A percentile compares a stretch with the other conserved stretches of the same genome.
Conservation (phyloP, 2,797 vertebrate species). For the Pitangus sulphuratus region DNA sequence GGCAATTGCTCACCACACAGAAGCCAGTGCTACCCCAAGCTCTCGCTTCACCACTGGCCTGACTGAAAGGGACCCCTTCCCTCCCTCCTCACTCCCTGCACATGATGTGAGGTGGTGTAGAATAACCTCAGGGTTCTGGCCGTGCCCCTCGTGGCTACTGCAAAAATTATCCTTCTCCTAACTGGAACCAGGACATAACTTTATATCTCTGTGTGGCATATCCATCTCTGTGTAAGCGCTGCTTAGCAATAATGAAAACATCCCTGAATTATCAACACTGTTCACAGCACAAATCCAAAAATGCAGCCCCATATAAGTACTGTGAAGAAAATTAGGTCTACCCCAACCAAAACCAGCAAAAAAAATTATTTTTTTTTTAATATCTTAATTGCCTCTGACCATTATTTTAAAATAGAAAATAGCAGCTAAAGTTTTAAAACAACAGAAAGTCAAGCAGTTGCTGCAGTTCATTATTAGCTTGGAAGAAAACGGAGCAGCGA, state of each 20-base stretch:
- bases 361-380: background rate
- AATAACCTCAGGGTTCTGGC: background rate
- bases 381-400: background rate
- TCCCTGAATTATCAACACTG: background rate
- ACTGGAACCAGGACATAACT: background rate
- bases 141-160: background rate
- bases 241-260: background rate
- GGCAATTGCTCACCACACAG: rapidly evolving
- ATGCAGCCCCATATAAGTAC: rapidly evolving
- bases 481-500: conserved; percentile 55
- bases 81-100: rapidly evolving
- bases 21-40: rapidly evolving
- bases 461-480: conserved; percentile 61
- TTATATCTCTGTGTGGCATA: background rate
- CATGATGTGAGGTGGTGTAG: background rate
- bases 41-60: rapidly evolving
- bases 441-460: conserved; percentile 40
- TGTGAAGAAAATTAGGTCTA: background rate
- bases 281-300: background rate
- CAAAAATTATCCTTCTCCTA: background rate
- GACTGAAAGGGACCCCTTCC: background rate
- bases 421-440: conserved; percentile 41
- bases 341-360: background rate
- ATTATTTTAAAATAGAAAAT: conserved; percentile 26
- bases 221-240: background rate